phyloP scores from a whole-genome alignment of 2,113 vertebrate genomes.

The Motacilla alba region DNA sequence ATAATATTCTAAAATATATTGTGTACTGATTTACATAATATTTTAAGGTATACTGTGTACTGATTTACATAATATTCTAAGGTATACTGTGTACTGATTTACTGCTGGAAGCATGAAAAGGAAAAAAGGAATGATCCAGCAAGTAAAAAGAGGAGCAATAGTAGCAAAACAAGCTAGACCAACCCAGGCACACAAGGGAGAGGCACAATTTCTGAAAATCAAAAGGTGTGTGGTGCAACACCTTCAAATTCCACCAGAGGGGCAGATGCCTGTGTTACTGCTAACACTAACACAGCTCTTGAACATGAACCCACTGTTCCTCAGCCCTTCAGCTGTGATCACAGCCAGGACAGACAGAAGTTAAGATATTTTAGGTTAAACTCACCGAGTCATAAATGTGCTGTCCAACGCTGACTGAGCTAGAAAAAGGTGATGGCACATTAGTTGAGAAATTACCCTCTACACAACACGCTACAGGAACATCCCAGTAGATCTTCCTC shows the following conservation, averaged over 20 bases:
- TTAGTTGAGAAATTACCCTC: neutral
- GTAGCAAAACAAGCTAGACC: neutral
- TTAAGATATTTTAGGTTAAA: neutral
- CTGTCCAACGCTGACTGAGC: neutral
- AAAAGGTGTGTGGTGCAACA: neutral
- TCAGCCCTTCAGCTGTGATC: neutral
- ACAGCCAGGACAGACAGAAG: neutral
- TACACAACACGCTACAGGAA: neutral
- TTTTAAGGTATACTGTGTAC: no score
- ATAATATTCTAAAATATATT: neutral
- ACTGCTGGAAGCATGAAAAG: neutral
- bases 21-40: no score
- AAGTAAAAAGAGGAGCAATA: neutral
- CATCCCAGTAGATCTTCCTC: neutral
- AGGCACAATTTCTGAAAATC: neutral
- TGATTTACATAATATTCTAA: no score
- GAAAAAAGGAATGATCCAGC: neutral
- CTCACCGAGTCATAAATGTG: conserved; percentile 19
- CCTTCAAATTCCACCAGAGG: neutral
- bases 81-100: neutral
- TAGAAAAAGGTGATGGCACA: neutral
- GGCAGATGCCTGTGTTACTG: neutral
- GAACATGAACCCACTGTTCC: rapidly evolving
- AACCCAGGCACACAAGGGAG: neutral
- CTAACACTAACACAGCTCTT: neutral